A percentile compares a stretch with the other conserved stretches of the same genome.
Conservation (phyloP, 2,888 invertebrate species). For the Micropterix aruncella region DNA sequence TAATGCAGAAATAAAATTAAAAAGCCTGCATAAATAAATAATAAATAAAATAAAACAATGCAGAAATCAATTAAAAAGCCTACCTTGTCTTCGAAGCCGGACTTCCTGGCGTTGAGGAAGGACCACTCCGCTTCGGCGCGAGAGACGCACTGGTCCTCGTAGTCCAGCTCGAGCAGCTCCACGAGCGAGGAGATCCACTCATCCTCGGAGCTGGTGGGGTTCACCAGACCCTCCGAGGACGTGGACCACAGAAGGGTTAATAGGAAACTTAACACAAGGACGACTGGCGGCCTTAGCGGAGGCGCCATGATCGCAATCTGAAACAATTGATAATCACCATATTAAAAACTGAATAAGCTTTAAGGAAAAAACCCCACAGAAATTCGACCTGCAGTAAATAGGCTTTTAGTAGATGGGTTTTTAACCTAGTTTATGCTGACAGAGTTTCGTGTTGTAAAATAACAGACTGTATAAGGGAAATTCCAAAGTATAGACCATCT, state of each 20-base stretch:
- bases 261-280: neutral
- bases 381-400: too few species aligned
- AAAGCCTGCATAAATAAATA: too few species aligned
- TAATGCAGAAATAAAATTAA: too few species aligned
- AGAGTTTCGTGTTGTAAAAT: too few species aligned
- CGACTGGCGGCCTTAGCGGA: neutral
- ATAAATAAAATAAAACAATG: constrained; percentile 5
- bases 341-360: too few species aligned
- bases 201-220: constrained; percentile 15
- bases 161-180: constrained; percentile 32
- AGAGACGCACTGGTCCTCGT: constrained; percentile 30
- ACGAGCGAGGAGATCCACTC: constrained; percentile 26
- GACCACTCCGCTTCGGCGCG: constrained; percentile 28
- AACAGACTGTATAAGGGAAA: too few species aligned
- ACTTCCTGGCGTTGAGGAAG: constrained; percentile 21
- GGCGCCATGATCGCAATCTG: neutral
- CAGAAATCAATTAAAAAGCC: constrained; percentile 4
- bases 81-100: constrained; percentile 16
- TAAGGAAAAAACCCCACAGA: too few species aligned
- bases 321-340: too few species aligned
- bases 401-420: too few species aligned
- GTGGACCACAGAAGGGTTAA: neutral
- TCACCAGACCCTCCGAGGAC: neutral
- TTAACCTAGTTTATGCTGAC: too few species aligned
- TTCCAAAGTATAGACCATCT: too few species aligned